Base-by-base conservation (phyloP, 2,888 invertebrate genomes). In the Isotomurus palustris region DNA sequence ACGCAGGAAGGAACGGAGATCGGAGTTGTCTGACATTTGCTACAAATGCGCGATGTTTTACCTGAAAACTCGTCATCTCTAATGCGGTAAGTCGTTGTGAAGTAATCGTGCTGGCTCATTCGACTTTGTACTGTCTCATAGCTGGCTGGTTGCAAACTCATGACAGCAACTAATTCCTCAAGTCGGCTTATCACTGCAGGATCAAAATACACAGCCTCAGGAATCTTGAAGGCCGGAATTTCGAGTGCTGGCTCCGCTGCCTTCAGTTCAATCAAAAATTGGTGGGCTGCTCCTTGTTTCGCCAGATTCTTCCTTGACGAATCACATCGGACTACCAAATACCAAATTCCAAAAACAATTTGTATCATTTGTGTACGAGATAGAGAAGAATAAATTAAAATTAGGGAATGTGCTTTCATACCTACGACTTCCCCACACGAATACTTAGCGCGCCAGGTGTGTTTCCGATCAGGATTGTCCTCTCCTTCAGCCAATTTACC, bases 51-150 rank as follows among this genome's bases (percentile, higher is more conserved):
- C n/a, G n/a, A n/a, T n/a, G n/a, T n/a, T 38, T 19, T 21, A 53
- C 53, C 44, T 22, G 17, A 14, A 45, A 35, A 53, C 24, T 45
- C 43, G 40, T 50, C 50, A 2, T 50, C 50, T 21, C 50, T 40
- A 4, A 50, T 38, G 2, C 14, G 25, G 19, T 38, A 38, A 6
- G 50, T 50, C 2, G 50, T 25, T 2, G 25, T 50, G 40, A 25
- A 50, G 27, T 38, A 38, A 22, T 50, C 50, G 14, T 17, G 29
- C 25, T 17, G 10, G n/a, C n/a, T 3, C 17, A 17, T 3, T 25
- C 36, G 19, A 8, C 2, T 5, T 25, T 38, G 36, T 14, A 6
- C 17, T 4, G 27, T 50, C 24, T 38, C 38, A 50, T 21, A 50
- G 2, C 25, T 17, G 22, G 38, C 12, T 14, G 8, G 17, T 25